Evolutionary conservation across 2,113 vertebrate species (phyloP), one percentile per base, ranked within the genome.

Genomic region (Petrocephalus microphthalmus): DNA sequence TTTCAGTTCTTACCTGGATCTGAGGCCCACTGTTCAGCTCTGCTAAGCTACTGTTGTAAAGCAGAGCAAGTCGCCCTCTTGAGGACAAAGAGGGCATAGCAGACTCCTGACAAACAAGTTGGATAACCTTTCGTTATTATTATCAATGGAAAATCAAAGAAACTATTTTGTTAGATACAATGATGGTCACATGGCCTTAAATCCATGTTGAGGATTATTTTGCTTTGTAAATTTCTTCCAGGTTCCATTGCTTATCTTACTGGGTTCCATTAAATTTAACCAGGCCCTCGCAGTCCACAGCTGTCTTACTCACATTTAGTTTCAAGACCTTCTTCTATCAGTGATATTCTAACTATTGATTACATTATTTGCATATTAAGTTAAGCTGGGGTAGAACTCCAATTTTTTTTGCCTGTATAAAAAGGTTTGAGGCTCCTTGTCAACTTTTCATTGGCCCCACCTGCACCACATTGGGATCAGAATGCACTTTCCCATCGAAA

Each of bases 71-170:
- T 87, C 33, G 47, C 71, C 56, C 85, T 60, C 86, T 74, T 57
- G 56, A 78, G 86, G 86, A 71, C 25, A 29, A 74, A 52, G 64
- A 20, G 60, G 74, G 64, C 13, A 87, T 87, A 74, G 33, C 29
- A 86, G 5, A 42, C 56, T 29, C 29, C 85, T 86, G 17, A 57
- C 13, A 84, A 84, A 45, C 42, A 37, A 29, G 2, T 42, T 56
- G 29, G 60, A 56, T 29, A 54, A 37, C 74, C 22, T 85, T 49
- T 37, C 17, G 53, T 54, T 78, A 78, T 78, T 78, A 37, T 78
- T 78, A 78, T 78, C 42, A 5, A 78, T 19, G 29, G 60, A 67
- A 78, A 78, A 78, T 78, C 15, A 42, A 74, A 74, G 25, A 74
- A 42, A 42, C 71, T 78, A 7, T 78, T 78, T 15, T 78, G 71